A percentile compares a stretch with the other conserved stretches of the same genome.
Conservation (phyloP, 2,888 invertebrate genomes). For the Acheta domesticus region DNA sequence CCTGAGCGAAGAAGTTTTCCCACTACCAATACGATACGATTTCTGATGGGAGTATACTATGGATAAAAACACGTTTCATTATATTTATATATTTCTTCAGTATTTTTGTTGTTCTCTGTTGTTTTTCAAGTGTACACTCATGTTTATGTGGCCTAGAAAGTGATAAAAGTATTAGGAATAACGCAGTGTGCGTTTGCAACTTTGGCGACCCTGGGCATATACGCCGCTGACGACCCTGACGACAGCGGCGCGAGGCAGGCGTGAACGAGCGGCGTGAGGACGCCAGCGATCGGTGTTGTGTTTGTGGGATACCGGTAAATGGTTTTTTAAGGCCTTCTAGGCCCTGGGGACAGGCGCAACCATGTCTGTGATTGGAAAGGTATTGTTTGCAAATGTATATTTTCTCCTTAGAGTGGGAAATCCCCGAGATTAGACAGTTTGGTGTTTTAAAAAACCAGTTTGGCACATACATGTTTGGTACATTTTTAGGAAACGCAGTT, state of each 20-base stretch:
- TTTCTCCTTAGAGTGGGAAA: not conserved
- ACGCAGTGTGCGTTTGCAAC: not conserved
- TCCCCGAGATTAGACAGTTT: too few relatives aligned
- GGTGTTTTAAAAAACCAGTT: not conserved
- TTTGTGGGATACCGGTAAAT: not conserved
- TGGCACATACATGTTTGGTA: not conserved
- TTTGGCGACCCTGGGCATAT: not conserved
- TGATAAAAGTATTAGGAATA: too few relatives aligned
- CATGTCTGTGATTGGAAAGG: constrained; percentile 31
- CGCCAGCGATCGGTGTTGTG: not conserved
- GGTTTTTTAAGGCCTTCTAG: not conserved
- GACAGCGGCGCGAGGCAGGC: constrained; percentile 18
- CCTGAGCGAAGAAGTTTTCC: not conserved
- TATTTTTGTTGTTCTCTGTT: too few relatives aligned
- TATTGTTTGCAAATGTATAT: not conserved
- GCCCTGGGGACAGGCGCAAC: constrained; percentile 18
- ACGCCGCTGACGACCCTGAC: constrained; percentile 8
- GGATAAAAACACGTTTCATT: too few relatives aligned
- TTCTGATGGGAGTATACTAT: not conserved
- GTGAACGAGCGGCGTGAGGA: constrained; percentile 9
- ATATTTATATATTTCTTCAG: too few relatives aligned
- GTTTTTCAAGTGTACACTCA: too few relatives aligned
- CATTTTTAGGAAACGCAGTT: not conserved
- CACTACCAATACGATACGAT: not conserved
- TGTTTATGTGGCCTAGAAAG: too few relatives aligned